Percentiles rank a stretch among this genome's conserved stretches.
phyloP scores from a whole-genome alignment of 2,888 invertebrate genomes.

The Perizoma affinitatum region DNA sequence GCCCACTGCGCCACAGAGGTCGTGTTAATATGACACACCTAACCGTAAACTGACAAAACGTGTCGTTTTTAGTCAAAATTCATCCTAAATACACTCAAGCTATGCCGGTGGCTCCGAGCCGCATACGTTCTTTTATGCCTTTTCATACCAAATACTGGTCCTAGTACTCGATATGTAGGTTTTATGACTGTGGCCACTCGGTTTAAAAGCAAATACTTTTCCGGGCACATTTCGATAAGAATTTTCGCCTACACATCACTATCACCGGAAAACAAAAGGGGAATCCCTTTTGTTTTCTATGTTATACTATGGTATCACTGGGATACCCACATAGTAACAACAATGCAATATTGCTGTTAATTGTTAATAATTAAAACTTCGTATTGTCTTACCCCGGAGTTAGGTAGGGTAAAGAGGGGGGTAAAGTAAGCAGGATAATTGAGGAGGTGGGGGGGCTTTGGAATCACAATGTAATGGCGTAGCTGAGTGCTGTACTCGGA shows the following conservation, averaged over 20 bases:
- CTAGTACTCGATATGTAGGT: no score
- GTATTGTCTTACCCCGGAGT: conserved; percentile 27
- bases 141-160: no score
- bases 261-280: conserved; percentile 20
- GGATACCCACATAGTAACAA: conserved; percentile 21
- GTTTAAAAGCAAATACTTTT: conserved; percentile 7
- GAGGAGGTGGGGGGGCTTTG: conserved; percentile 16
- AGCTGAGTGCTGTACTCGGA: conserved; percentile 19
- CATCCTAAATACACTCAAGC: no score
- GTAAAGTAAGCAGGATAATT: conserved; percentile 16
- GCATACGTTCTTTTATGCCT: no score
- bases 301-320: no score
- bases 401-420: conserved; percentile 17
- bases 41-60: no score
- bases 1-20: no score
- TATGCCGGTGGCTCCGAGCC: no score
- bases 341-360: conserved; percentile 28
- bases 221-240: conserved; percentile 11
- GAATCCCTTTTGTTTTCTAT: no score
- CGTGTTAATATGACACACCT: no score
- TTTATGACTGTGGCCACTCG: no score
- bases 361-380: conserved; percentile 29
- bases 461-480: conserved; percentile 27
- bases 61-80: no score
- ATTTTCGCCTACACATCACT: conserved; percentile 11